A percentile compares a stretch with the other conserved stretches of the same genome.
Conservation (phyloP, 2,888 invertebrate species). For the Pinctada fucata region DNA sequence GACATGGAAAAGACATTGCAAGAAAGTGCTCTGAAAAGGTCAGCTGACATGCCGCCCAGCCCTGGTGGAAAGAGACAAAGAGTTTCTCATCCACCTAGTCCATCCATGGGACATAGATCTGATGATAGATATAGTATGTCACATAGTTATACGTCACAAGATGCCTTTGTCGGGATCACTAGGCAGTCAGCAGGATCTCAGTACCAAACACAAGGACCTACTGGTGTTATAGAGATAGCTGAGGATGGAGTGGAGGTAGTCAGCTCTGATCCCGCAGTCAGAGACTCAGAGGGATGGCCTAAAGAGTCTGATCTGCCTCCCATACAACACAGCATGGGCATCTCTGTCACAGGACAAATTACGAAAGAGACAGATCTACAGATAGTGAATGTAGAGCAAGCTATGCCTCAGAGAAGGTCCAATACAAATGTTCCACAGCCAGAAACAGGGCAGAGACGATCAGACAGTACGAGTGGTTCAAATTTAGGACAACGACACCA, state of each 20-base stretch:
- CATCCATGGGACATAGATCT: not conserved
- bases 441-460: not conserved
- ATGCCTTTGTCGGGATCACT: slow-evolving; percentile 9
- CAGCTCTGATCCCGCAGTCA: slow-evolving; percentile 10
- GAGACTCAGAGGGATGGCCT: slow-evolving; percentile 19
- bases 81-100: slow-evolving; percentile 3
- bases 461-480: not conserved
- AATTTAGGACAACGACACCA: not conserved
- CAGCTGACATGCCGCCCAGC: slow-evolving; percentile 8
- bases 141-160: slow-evolving; percentile 15
- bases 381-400: slow-evolving; percentile 9
- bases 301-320: slow-evolving; percentile 11
- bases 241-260: slow-evolving; percentile 25
- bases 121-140: slow-evolving; percentile 15
- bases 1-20: slow-evolving; percentile 17
- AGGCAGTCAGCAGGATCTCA: not conserved
- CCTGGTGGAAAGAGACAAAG: slow-evolving; percentile 14
- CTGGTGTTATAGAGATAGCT: slow-evolving; percentile 14
- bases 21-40: slow-evolving; percentile 21
- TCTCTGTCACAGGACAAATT: slow-evolving; percentile 17
- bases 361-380: slow-evolving; percentile 5
- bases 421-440: not conserved
- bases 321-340: slow-evolving; percentile 7
- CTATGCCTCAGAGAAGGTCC: not conserved
- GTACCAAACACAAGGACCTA: not conserved